phyloP scores from a whole-genome alignment of 2,888 invertebrate genomes.

The Lamellibrachia columna region DNA sequence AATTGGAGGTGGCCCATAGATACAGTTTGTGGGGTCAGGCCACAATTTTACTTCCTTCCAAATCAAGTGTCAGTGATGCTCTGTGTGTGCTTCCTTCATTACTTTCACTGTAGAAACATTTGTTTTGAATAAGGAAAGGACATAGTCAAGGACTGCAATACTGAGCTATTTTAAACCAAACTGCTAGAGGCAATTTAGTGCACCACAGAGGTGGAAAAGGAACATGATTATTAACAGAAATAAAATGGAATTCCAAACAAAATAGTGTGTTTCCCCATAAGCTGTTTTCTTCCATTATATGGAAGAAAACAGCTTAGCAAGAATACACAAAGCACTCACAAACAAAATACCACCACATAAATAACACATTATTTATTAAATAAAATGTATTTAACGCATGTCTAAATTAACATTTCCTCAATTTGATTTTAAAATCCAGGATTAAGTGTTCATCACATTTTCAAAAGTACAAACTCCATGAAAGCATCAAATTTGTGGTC shows the following conservation, averaged over 20 bases:
- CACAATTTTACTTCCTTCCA: neutral
- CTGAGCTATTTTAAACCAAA: too few relatives aligned
- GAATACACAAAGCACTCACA: neutral
- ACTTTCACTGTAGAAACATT: too few relatives aligned
- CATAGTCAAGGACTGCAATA: too few relatives aligned
- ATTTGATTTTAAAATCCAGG: neutral
- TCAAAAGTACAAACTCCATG: neutral
- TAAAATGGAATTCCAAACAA: too few relatives aligned
- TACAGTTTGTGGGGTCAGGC: neutral
- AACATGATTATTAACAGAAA: too few relatives aligned
- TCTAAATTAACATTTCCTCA: neutral
- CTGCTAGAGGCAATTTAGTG: too few relatives aligned
- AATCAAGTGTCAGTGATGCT: too few relatives aligned
- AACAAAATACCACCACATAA: neutral
- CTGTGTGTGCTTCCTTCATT: too few relatives aligned
- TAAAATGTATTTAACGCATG: neutral
- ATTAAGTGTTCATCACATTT: neutral
- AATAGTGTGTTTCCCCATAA: too few relatives aligned
- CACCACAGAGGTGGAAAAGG: too few relatives aligned
- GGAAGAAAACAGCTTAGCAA: neutral
- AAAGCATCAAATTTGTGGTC: neutral
- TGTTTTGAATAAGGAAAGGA: too few relatives aligned
- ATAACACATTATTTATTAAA: neutral
- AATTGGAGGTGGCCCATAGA: neutral
- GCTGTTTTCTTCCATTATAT: too few relatives aligned